phyloP scores from a whole-genome alignment of 2,888 invertebrate species.

The Heteromurus nitidus region DNA sequence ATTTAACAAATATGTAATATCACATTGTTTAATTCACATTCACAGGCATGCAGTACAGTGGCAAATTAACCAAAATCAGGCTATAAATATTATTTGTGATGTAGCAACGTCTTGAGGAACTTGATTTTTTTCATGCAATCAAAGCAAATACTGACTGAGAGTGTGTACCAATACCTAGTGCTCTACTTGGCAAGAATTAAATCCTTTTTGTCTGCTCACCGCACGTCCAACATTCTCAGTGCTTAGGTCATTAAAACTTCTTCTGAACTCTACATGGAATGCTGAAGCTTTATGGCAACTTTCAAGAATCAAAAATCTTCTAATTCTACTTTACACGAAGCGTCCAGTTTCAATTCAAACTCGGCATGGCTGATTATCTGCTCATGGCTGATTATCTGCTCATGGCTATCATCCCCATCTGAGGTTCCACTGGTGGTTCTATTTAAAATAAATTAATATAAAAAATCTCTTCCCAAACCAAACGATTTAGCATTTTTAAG shows the following conservation, averaged over 20 bases:
- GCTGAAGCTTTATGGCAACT: not conserved
- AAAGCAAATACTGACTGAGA: too few species aligned
- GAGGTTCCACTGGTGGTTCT: conserved; percentile 50
- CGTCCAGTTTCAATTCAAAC: conserved; percentile 72
- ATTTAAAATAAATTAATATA: not conserved
- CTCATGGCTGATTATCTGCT: conserved; percentile 64
- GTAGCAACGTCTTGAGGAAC: too few species aligned
- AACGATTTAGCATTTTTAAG: too few species aligned
- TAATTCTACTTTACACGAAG: conserved; percentile 68
- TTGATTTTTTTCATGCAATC: too few species aligned
- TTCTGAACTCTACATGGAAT: conserved; percentile 2
- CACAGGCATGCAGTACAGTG: not conserved
- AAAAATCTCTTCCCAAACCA: too few species aligned
- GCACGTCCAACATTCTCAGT: too few species aligned
- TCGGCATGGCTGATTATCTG: conserved; percentile 69
- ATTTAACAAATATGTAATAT: not conserved
- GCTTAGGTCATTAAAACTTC: too few species aligned
- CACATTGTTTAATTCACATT: not conserved
- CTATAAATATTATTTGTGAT: too few species aligned
- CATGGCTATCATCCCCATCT: conserved; percentile 61
- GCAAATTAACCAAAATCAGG: too few species aligned
- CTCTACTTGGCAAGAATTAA: too few species aligned
- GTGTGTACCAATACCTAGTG: too few species aligned
- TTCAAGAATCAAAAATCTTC: conserved; percentile 28
- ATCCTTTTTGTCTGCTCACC: too few species aligned